Evolutionary conservation across 2,113 vertebrate genomes (phyloP).

Genomic region (Chitala chitala): DNA sequence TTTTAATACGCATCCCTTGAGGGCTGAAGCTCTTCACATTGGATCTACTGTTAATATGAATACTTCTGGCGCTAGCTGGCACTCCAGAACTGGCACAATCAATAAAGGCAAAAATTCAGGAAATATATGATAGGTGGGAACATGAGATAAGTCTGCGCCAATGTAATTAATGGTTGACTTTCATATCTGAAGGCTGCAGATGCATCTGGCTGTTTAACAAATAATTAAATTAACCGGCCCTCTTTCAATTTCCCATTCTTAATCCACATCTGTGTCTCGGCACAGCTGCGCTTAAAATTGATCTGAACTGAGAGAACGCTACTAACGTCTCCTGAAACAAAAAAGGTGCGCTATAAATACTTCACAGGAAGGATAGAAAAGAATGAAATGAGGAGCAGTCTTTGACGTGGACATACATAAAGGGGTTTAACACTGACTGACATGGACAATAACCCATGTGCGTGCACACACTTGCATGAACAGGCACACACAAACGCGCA

Average conservation of each 20-base stretch:
- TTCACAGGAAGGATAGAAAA: background rate
- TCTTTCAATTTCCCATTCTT: conserved; percentile 2
- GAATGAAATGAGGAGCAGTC: background rate
- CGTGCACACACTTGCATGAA: no score
- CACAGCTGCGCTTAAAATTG: background rate
- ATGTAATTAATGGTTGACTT: conserved; percentile 14
- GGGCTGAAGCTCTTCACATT: background rate
- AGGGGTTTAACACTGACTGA: background rate
- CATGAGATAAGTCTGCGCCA: conserved; percentile 15
- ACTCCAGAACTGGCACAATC: background rate
- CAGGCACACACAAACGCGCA: background rate
- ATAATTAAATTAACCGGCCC: conserved; percentile 12
- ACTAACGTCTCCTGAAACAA: conserved; percentile 3
- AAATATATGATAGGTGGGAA: conserved; percentile 14
- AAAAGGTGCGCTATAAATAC: conserved; percentile 13
- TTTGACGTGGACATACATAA: background rate
- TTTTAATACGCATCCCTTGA: background rate
- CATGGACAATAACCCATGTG: background rate
- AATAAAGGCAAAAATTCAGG: background rate
- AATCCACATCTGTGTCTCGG: conserved; percentile 6
- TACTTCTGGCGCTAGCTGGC: background rate
- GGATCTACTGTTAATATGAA: background rate
- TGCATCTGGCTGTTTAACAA: conserved; percentile 20
- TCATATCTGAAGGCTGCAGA: conserved; percentile 17
- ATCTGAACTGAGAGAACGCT: background rate